Percentiles rank a stretch among this genome's conserved stretches.
Evolutionary conservation across 2,888 invertebrate genomes (phyloP).

Genomic region (Leucophenga montana): DNA sequence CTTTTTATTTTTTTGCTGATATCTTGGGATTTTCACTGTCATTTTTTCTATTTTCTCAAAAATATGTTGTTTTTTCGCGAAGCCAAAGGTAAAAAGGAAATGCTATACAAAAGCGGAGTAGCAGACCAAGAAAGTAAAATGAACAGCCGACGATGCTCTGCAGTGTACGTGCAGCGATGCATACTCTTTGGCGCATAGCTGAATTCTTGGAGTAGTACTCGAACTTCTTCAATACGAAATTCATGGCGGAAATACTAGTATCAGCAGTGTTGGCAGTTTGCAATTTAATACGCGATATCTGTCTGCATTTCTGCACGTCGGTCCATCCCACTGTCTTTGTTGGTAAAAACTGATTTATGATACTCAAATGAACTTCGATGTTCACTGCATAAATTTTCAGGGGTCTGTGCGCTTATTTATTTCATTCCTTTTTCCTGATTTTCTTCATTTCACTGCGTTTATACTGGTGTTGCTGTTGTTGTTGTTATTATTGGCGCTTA

Average conservation of each 20-base stretch:
- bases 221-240: too few species aligned
- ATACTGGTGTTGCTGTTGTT: constrained; percentile 2
- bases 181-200: background rate
- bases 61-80: constrained; percentile 8
- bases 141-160: background rate
- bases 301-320: background rate
- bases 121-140: background rate
- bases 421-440: constrained; percentile 41
- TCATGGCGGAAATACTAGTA: too few species aligned
- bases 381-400: constrained; percentile 54
- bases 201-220: too few species aligned
- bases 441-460: background rate
- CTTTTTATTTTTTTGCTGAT: background rate
- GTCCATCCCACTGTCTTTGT: constrained; percentile 18
- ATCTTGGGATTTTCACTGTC: background rate
- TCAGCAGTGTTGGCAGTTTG: background rate
- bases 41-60: background rate
- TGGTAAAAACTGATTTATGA: constrained; percentile 55
- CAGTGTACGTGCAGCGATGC: constrained; percentile 16
- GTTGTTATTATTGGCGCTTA: constrained; percentile 27
- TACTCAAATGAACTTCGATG: constrained; percentile 61
- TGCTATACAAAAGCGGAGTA: background rate
- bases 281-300: constrained; percentile 1
- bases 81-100: constrained; percentile 2
- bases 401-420: constrained; percentile 48